A percentile compares a stretch with the other conserved stretches of the same genome.
Evolutionary conservation across 2,888 invertebrate genomes (phyloP).

Genomic region (Cerastis rubricosa): DNA sequence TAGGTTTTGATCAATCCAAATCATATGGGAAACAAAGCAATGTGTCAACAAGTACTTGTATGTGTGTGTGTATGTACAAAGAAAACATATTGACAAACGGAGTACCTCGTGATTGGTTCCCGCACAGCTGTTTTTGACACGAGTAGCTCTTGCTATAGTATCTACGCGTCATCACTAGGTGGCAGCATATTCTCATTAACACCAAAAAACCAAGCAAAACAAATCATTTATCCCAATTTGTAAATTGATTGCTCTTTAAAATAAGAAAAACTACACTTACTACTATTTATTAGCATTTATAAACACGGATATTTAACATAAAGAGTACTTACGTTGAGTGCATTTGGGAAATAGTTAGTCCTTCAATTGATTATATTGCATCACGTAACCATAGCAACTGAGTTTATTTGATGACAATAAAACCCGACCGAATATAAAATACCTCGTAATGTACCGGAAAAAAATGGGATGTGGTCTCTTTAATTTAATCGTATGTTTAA

Average conservation of each 20-base stretch:
- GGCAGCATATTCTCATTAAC: conserved; percentile 78
- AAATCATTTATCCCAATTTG: background rate
- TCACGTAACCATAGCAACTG: conserved; percentile 79
- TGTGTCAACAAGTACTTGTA: conserved; percentile 82
- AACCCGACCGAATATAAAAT: conserved; percentile 64
- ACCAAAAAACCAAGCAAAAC: conserved; percentile 66
- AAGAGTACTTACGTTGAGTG: conserved; percentile 49
- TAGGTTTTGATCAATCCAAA: conserved; percentile 70
- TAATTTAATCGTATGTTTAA: background rate
- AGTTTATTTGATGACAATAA: conserved; percentile 65
- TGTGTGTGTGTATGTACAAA: conserved; percentile 77
- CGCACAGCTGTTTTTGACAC: conserved; percentile 89
- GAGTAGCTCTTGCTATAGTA: conserved; percentile 35
- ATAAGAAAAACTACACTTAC: fast-evolving
- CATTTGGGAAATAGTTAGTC: conserved; percentile 26
- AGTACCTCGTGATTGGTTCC: conserved; percentile 79
- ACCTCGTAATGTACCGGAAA: background rate
- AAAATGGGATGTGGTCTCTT: background rate
- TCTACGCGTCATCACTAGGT: conserved; percentile 72
- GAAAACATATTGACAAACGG: conserved; percentile 81
- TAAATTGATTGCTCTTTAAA: conserved; percentile 3
- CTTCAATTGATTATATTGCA: conserved; percentile 59
- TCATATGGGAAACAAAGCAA: conserved; percentile 88
- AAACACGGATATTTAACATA: fast-evolving
- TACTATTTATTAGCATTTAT: fast-evolving